A percentile compares a stretch with the other conserved stretches of the same genome.
Evolutionary conservation across 2,113 vertebrate genomes (phyloP).

Genomic region (Tachysurus fulvidraco): DNA sequence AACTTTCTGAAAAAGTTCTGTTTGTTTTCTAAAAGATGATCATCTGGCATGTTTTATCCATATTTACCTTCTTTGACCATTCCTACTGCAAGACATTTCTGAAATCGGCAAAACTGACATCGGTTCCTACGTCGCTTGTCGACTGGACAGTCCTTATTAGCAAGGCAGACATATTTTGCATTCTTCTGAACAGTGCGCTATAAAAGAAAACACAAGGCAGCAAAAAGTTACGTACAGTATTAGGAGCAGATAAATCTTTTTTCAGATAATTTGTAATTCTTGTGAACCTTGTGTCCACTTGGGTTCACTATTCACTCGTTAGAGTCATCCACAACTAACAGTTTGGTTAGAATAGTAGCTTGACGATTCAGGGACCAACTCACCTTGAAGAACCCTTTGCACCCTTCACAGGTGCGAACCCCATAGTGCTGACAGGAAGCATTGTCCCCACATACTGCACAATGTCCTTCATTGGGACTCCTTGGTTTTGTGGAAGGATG

Average conservation of each 20-base stretch:
- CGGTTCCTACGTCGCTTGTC: constrained; percentile 94
- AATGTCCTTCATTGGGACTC: constrained; percentile 83
- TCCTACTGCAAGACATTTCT: constrained; percentile 94
- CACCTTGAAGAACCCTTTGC: constrained; percentile 99
- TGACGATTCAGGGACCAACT: constrained; percentile 12
- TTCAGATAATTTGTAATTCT: background rate
- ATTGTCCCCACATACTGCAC: constrained; percentile 92
- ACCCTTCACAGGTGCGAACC: constrained; percentile 94
- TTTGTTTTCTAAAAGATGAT: background rate
- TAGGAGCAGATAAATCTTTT: background rate
- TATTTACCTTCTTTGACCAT: constrained; percentile 96
- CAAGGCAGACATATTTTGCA: constrained; percentile 95
- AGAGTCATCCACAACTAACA: background rate
- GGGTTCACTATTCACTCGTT: background rate
- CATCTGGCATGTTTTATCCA: constrained; percentile 5
- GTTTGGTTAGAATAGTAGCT: background rate
- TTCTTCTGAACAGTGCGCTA: constrained; percentile 98
- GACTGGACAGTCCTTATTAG: constrained; percentile 95
- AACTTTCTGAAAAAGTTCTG: background rate
- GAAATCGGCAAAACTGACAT: constrained; percentile 97
- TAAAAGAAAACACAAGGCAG: constrained; percentile 54
- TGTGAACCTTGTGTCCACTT: too few relatives aligned
- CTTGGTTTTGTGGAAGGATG: constrained; percentile 76
- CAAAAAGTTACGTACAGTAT: background rate
- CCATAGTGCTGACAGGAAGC: constrained; percentile 97